Evolutionary conservation across 2,797 vertebrate genomes (phyloP), one percentile per base, ranked within the genome.

Genomic region (Onychomys leucogaster): DNA sequence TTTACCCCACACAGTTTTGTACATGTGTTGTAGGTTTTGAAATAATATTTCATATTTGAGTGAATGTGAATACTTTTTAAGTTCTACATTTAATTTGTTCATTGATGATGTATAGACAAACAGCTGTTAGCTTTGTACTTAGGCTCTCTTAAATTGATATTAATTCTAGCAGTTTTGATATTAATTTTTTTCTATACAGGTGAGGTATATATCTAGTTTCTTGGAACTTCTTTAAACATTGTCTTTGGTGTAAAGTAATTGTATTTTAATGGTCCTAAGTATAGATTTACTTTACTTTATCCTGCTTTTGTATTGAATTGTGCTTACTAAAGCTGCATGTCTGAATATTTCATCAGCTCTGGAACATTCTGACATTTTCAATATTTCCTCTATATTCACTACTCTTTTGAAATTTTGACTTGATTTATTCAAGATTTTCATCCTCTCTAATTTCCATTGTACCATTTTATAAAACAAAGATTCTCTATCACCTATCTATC

Each of bases 261-360:
- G 89, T 90, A 80, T 46, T 90, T 29, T 80, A 69, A 71, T 82
- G 17, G n/a, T 92, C 84, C 43, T 89, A 80, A 57, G 71, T 97
- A 81, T 25, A 52, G 46, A 69, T 94, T 90, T 63, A 49, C 41
- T 46, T 89, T 88, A 61, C n/a, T 92, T 55, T 82, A 82, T 91
- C 32, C 46, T 86, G 25, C 23, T 93, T 55, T 94, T 86, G 16
- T 55, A 19, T 73, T 93, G 8, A 82, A 41, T 61, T 49, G 27
- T 73, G 41, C 21, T 80, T 96, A 61, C 12, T 80, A 2, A 43
- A 87, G 23, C 32, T 49, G 32, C 2, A 14, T 94, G 63, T 67
- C 83, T 88, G 63, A 92, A 27, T 95, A 86, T 23, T 89, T 91
- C 2, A 49, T 86, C n/a, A 96, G 10, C 84, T 87, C 59, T 84